These are phyloP conservation scores for Ciconia stormi DNA, from an alignment of 2,113 vertebrate genomes.

Conservation along the genomic window DNA sequence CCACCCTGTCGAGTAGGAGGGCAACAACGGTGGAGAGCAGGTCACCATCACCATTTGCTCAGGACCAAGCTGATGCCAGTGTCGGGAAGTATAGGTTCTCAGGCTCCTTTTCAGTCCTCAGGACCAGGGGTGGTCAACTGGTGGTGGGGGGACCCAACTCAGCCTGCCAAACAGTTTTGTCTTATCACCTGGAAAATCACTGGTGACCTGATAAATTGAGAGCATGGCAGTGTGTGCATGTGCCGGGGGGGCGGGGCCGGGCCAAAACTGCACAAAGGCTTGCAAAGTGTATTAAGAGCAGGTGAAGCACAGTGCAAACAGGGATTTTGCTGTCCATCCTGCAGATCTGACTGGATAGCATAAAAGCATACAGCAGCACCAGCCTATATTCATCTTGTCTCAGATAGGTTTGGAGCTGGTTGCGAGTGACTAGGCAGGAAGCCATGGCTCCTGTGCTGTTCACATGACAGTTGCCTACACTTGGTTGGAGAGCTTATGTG, in stretches of 20 bases:
- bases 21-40: not conserved
- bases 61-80: not conserved
- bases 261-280: not conserved
- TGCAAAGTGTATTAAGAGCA: not conserved
- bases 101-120: not conserved
- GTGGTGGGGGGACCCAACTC: not conserved
- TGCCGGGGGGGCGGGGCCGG: accelerated
- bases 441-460: not conserved
- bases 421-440: not conserved
- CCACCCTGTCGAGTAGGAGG: not conserved
- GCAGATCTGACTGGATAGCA: not conserved
- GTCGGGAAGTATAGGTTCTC: not conserved
- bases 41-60: not conserved
- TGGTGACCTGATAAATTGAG: not conserved
- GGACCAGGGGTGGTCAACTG: not conserved
- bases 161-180: not conserved
- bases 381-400: not conserved
- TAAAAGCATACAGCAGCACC: not conserved
- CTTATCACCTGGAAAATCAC: not conserved
- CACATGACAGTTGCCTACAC: not conserved
- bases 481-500: not conserved
- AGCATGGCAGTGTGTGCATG: not conserved
- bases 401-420: not conserved
- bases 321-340: not conserved
- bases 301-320: not conserved